phyloP scores from a whole-genome alignment of 2,888 invertebrate species.

The Drosophila nigricruria region DNA sequence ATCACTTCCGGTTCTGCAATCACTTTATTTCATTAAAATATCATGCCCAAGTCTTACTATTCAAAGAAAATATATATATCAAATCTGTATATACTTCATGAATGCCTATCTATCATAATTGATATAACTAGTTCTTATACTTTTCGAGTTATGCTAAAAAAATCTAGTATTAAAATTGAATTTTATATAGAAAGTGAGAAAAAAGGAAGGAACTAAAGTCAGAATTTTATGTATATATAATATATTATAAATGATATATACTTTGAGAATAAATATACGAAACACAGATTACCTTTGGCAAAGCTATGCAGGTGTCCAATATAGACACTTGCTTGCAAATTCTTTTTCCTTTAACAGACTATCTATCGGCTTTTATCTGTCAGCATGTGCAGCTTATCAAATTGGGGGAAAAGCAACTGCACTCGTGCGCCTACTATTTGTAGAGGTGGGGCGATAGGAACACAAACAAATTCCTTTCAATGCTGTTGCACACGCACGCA shows the following conservation, averaged over 20 bases:
- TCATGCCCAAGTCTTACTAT: background rate
- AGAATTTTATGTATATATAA: background rate
- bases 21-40: too few species aligned
- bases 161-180: background rate
- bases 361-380: background rate
- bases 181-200: background rate
- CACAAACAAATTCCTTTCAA: slow-evolving; percentile 22
- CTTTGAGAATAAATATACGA: background rate
- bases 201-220: background rate
- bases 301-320: background rate
- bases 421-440: background rate
- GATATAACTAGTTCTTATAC: background rate
- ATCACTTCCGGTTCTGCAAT: too few species aligned
- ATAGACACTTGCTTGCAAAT: background rate
- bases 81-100: background rate
- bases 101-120: too few species aligned
- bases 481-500: slow-evolving; percentile 6
- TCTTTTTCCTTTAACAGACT: background rate
- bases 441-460: slow-evolving; percentile 12
- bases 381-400: slow-evolving; percentile 7
- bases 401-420: background rate
- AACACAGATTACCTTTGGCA: background rate
- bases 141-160: background rate
- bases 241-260: too few species aligned
- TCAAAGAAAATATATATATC: background rate